phyloP scores from a whole-genome alignment of 2,888 invertebrate species.

The Tipula unca region DNA sequence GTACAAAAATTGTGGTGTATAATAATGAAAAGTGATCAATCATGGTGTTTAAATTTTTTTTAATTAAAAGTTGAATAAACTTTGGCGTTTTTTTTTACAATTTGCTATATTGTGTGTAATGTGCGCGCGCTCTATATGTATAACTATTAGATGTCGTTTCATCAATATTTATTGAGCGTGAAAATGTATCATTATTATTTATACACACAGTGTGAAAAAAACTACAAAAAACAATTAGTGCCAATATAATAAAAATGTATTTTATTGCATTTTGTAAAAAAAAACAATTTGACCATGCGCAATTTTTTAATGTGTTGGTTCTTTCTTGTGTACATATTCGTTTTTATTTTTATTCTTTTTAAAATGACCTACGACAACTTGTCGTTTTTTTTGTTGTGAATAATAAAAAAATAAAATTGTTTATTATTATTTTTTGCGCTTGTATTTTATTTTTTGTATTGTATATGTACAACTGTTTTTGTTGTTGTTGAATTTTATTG shows the following conservation, averaged over 20 bases:
- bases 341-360: neutral
- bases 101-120: neutral
- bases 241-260: neutral
- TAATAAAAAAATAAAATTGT: neutral
- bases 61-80: slow-evolving; percentile 14
- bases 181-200: neutral
- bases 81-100: neutral
- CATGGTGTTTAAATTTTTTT: slow-evolving; percentile 8
- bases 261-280: neutral
- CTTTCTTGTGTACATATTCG: neutral
- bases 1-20: neutral
- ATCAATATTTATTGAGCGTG: neutral
- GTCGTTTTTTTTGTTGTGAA: neutral
- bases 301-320: neutral
- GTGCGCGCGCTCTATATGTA: neutral
- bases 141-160: neutral
- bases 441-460: neutral
- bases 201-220: neutral
- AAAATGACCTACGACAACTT: slow-evolving; percentile 2
- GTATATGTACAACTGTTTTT: neutral
- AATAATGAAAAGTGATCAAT: slow-evolving; percentile 8
- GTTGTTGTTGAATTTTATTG: neutral
- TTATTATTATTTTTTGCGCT: neutral
- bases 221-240: neutral
- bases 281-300: neutral